A percentile compares a stretch with the other conserved stretches of the same genome.
Conservation (phyloP, 2,113 vertebrate genomes). For the Neolamprologus kungweensis region DNA sequence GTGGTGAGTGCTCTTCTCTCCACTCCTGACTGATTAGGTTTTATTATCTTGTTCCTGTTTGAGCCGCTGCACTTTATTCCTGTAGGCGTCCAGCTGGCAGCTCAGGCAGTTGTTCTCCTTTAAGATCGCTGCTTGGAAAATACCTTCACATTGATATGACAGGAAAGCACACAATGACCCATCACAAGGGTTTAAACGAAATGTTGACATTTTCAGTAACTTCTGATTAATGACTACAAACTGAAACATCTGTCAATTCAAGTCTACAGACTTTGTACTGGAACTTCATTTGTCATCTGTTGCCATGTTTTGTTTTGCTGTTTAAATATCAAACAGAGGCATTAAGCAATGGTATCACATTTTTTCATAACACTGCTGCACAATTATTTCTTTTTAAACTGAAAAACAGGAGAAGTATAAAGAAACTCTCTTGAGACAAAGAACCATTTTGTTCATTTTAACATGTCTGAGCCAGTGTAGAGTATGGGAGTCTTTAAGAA, state of each 20-base stretch:
- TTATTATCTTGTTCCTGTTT: constrained; percentile 87
- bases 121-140: constrained; percentile 80
- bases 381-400: background rate
- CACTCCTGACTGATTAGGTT: constrained; percentile 61
- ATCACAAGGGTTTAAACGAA: background rate
- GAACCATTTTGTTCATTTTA: background rate
- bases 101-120: constrained; percentile 86
- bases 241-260: background rate
- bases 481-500: constrained; percentile 17
- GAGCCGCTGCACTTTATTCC: constrained; percentile 87
- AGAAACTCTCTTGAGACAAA: background rate
- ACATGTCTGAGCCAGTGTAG: background rate
- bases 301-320: background rate
- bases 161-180: background rate
- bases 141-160: constrained; percentile 7
- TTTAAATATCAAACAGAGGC: background rate
- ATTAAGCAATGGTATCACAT: background rate
- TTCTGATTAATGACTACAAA: background rate
- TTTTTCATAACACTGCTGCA: background rate
- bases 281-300: background rate
- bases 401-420: background rate
- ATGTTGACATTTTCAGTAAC: background rate
- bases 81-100: constrained; percentile 80
- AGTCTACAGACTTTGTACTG: background rate
- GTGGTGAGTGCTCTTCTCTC: constrained; percentile 83